Conservation (phyloP, 1,140 invertebrate species). For the Oscheius sp. region DNA sequence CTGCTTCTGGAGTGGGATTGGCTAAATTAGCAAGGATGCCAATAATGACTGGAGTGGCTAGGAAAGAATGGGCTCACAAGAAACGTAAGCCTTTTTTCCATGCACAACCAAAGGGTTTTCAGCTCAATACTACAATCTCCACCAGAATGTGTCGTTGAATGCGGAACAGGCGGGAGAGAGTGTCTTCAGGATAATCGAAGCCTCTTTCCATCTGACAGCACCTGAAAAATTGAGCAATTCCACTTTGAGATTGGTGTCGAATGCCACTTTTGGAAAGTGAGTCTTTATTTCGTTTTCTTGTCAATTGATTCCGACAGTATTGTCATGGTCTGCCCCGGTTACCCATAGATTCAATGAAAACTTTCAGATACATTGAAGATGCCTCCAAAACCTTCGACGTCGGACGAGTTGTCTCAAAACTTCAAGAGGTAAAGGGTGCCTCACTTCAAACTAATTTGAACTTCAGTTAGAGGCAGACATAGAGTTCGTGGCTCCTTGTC, state of each 20-base stretch:
- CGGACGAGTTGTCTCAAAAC: conserved; percentile 48
- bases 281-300: too few species aligned
- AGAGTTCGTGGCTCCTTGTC: conserved; percentile 59
- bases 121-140: conserved; percentile 53
- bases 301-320: too few species aligned
- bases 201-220: conserved; percentile 32
- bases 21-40: conserved; percentile 52
- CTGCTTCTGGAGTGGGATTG: conserved; percentile 45
- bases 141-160: conserved; percentile 6
- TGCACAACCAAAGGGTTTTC: conserved; percentile 24
- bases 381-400: conserved; percentile 40
- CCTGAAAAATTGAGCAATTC: conserved; percentile 50
- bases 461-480: conserved; percentile 58
- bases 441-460: not conserved
- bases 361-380: conserved; percentile 35
- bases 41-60: conserved; percentile 57
- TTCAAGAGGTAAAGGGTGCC: conserved; percentile 48
- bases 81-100: conserved; percentile 45
- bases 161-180: conserved; percentile 15
- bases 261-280: conserved; percentile 54
- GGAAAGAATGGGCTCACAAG: conserved; percentile 59
- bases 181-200: conserved; percentile 31
- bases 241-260: conserved; percentile 53
- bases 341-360: not conserved
- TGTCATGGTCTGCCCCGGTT: too few species aligned